phyloP scores from a whole-genome alignment of 2,888 invertebrate genomes.

The Tupiocoris notatus region DNA sequence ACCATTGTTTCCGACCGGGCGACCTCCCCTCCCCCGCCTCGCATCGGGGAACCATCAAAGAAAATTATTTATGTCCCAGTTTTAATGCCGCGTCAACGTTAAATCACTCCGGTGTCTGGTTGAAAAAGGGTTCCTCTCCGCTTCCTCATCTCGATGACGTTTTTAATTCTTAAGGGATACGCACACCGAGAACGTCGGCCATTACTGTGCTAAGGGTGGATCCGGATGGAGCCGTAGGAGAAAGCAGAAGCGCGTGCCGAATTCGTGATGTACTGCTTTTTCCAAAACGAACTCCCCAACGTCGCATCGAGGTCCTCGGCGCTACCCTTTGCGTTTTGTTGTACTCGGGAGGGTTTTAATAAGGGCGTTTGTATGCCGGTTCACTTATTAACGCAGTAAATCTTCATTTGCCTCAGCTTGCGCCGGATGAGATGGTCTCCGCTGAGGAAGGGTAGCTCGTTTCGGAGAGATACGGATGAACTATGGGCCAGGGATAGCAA shows the following conservation, averaged over 20 bases:
- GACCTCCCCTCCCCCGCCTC: slow-evolving; percentile 15
- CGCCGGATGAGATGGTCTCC: neutral
- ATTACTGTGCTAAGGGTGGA: neutral
- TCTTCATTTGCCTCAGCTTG: slow-evolving; percentile 11
- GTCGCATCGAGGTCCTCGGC: neutral
- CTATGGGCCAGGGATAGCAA: neutral
- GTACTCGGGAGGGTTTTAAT: neutral
- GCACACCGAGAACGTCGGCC: neutral
- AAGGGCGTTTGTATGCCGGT: slow-evolving; percentile 4
- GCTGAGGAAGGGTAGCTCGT: neutral
- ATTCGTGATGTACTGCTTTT: slow-evolving; percentile 45
- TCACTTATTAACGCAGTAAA: slow-evolving; percentile 34
- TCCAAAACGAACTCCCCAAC: slow-evolving; percentile 17
- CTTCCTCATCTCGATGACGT: slow-evolving; percentile 37
- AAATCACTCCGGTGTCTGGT: slow-evolving; percentile 44
- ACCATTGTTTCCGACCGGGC: slow-evolving; percentile 44
- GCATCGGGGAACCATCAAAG: slow-evolving; percentile 43
- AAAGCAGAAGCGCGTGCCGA: slow-evolving; percentile 43
- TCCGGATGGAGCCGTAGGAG: slow-evolving; percentile 1
- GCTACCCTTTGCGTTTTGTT: neutral
- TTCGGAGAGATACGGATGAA: neutral
- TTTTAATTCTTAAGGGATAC: slow-evolving; percentile 48
- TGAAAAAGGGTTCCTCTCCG: neutral
- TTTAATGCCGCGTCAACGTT: slow-evolving; percentile 49
- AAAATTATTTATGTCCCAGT: slow-evolving; percentile 49